These are phyloP conservation scores for Pollachius pollachius DNA, from an alignment of 2,113 vertebrate species.

Conservation along the genomic window DNA sequence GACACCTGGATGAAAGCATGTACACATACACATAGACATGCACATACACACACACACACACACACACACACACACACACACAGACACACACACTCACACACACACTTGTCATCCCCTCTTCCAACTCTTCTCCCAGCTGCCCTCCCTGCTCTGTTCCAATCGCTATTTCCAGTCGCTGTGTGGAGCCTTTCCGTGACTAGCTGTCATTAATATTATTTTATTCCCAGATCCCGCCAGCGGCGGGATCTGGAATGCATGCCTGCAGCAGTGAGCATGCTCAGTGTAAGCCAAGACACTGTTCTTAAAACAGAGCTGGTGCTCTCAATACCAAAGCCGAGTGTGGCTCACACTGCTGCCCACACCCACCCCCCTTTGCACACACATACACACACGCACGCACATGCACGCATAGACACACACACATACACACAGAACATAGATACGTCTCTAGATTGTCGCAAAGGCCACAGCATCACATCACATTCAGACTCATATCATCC, in stretches of 20 bases:
- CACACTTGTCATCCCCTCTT: conserved; percentile 39
- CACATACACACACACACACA: conserved; percentile 35
- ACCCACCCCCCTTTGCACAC: conserved; percentile 36
- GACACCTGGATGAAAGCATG: neutral
- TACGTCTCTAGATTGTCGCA: too few species aligned
- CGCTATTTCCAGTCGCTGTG: conserved; percentile 28
- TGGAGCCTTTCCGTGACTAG: conserved; percentile 77
- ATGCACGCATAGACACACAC: too few species aligned
- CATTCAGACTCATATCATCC: too few species aligned
- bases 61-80: conserved; percentile 48
- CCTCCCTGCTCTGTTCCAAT: neutral
- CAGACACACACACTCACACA: too few species aligned
- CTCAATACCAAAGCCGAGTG: conserved; percentile 57
- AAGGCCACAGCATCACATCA: too few species aligned
- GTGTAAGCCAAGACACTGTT: conserved; percentile 69
- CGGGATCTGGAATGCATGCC: conserved; percentile 74
- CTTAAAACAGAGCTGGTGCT: conserved; percentile 71
- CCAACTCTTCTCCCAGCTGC: conserved; percentile 23
- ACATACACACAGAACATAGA: too few species aligned
- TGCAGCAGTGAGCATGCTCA: conserved; percentile 44
- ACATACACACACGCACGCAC: conserved; percentile 12
- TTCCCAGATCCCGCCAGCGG: conserved; percentile 61
- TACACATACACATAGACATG: conserved; percentile 6
- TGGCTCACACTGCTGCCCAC: conserved; percentile 50
- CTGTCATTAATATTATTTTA: conserved; percentile 78